Base-by-base conservation (phyloP, 2,797 vertebrate species). In the Chaunax sp. region DNA sequence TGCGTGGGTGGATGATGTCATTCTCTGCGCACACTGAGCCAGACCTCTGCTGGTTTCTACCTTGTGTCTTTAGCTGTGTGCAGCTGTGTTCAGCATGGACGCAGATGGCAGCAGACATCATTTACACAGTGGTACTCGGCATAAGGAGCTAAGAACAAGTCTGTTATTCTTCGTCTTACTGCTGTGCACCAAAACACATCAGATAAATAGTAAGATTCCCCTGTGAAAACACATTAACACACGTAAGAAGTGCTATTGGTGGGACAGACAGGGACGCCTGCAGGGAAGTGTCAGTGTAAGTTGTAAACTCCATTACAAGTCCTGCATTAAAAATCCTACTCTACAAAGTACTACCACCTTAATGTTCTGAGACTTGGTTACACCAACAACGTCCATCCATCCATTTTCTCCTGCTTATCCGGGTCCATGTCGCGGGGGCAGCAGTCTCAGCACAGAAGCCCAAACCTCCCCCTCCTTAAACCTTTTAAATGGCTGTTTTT, bases 1-100 rank as follows among this genome's bases (percentile, higher is more conserved):
- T 66, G 63, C 19, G 25, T 38, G 38, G 23, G 20, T 1, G 49
- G 40, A 64, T 71, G 49, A 71, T 33, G 58, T 56, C 26, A 56
- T 19, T 26, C 35, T 28, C 15, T 40, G n/a, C 16, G 35, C 4
- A 47, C 11, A 51, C 47, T 14, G 19, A 71, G 47, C 22, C 35
- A 53, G 22, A 50, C n/a, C 33, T 53, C 35, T 47, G 13, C 28
- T 20, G 18, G 19, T 56, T 65, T n/a, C n/a, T 40, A 30, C 20
- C 11, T 19, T 13, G 22, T 16, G 8, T 28, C 33, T 33, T 11
- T 9, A 15, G 37, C 49, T 35, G 47, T 33, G 46, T 14, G 33
- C 5, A 0, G 41, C 35, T 16, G 11, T 2, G n/a, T 26, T 59
- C 44, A 28, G 33, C 45, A 22, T 14, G 44, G 30, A 23, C 54